Percentiles rank a stretch among this genome's conserved stretches.
Evolutionary conservation across 1,140 invertebrate genomes (phyloP).

Genomic region (Drosophila malerkotliana): DNA sequence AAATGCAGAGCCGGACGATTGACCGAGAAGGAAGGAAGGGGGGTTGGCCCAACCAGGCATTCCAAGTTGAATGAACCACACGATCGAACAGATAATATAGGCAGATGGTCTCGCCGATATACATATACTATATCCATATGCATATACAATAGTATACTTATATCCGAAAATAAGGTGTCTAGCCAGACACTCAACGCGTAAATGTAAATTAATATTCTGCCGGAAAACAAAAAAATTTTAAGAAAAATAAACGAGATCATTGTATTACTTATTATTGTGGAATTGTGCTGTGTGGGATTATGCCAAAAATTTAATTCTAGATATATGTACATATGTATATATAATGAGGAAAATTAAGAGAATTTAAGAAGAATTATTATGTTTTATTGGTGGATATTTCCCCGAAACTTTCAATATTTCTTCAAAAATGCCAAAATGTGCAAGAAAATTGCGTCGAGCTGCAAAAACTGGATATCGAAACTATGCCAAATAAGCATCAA

Average conservation of each 20-base stretch:
- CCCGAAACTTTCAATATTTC: too few species aligned
- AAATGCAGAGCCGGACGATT: slow-evolving; percentile 46
- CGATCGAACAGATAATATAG: slow-evolving; percentile 27
- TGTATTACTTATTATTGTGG: background rate
- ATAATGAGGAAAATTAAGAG: too few species aligned
- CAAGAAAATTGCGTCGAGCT: slow-evolving; percentile 25
- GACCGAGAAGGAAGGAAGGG: slow-evolving; percentile 18
- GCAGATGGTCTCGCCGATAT: slow-evolving; percentile 31
- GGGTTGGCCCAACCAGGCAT: background rate
- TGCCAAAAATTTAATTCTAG: too few species aligned
- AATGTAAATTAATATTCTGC: slow-evolving; percentile 13
- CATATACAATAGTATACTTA: background rate
- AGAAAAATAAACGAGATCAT: background rate
- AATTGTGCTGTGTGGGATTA: background rate
- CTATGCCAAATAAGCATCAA: slow-evolving; percentile 15
- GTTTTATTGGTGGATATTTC: too few species aligned
- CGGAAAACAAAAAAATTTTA: background rate
- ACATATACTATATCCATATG: background rate
- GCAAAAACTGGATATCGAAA: slow-evolving; percentile 1
- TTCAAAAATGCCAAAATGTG: slow-evolving; percentile 13
- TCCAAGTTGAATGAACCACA: slow-evolving; percentile 63
- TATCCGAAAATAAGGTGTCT: slow-evolving; percentile 20
- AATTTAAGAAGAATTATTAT: too few species aligned
- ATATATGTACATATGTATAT: too few species aligned
- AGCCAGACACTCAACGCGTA: slow-evolving; percentile 8